phyloP scores from a whole-genome alignment of 2,888 invertebrate genomes.

The Drepana falcataria region DNA sequence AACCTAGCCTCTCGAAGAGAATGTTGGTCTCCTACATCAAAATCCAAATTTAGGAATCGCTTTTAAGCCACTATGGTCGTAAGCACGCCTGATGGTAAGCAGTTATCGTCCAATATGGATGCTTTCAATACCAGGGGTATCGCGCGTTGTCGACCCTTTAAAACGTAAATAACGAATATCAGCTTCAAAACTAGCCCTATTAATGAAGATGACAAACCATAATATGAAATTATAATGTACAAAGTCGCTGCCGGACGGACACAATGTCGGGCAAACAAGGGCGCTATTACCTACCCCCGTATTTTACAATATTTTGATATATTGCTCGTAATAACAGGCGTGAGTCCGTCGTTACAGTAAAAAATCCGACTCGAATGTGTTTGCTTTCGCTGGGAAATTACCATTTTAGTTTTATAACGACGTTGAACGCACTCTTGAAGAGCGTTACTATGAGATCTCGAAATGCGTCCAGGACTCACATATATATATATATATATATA shows the following conservation, averaged over 20 bases:
- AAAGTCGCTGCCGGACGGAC: slow-evolving; percentile 4
- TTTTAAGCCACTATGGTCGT: too few species aligned
- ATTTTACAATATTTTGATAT: slow-evolving; percentile 71
- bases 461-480: background rate
- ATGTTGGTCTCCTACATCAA: too few species aligned
- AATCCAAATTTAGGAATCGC: too few species aligned
- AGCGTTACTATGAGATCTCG: slow-evolving; percentile 26
- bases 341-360: slow-evolving; percentile 46
- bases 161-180: too few species aligned
- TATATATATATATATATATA: too few species aligned
- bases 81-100: too few species aligned
- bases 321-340: slow-evolving; percentile 69
- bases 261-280: slow-evolving; percentile 48
- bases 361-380: slow-evolving; percentile 64
- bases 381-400: slow-evolving; percentile 47
- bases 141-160: too few species aligned
- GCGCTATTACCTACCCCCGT: slow-evolving; percentile 59
- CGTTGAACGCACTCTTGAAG: slow-evolving; percentile 13
- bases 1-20: too few species aligned
- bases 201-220: background rate
- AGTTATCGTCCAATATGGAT: too few species aligned
- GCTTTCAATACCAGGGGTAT: too few species aligned
- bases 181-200: background rate
- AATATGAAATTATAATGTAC: background rate
- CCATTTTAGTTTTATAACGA: slow-evolving; percentile 40